Conservation (phyloP, 2,888 invertebrate genomes). For the Gari tellinella region DNA sequence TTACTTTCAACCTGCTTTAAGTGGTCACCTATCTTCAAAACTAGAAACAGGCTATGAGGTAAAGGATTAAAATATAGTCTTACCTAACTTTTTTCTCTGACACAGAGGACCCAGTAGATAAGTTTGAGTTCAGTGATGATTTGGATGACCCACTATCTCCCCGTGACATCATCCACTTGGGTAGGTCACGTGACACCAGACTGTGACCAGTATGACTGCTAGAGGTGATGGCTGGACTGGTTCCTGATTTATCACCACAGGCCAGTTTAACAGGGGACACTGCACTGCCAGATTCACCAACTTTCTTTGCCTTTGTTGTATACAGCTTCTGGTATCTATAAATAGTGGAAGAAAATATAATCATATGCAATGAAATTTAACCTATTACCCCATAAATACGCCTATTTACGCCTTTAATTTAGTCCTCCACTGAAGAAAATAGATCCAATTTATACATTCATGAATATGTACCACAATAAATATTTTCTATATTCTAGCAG, state of each 20-base stretch:
- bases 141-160: conserved; percentile 10
- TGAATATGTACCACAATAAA: too few species aligned
- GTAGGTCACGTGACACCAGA: conserved; percentile 49
- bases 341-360: too few species aligned
- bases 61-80: not conserved
- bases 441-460: too few species aligned
- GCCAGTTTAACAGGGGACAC: conserved; percentile 36
- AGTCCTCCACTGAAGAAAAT: too few species aligned
- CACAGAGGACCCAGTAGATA: conserved; percentile 25
- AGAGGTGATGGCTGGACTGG: conserved; percentile 11
- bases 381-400: too few species aligned
- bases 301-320: conserved; percentile 34
- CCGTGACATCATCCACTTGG: conserved; percentile 66
- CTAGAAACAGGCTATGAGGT: too few species aligned
- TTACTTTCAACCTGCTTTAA: too few species aligned
- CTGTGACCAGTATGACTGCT: not conserved
- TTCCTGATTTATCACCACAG: not conserved
- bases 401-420: too few species aligned
- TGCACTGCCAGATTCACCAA: conserved; percentile 44
- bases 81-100: conserved; percentile 28
- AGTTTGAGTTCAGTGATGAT: conserved; percentile 20
- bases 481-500: too few species aligned
- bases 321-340: conserved; percentile 18
- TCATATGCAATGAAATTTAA: too few species aligned
- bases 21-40: too few species aligned